Evolutionary conservation across 2,888 invertebrate species (phyloP), one percentile per base, ranked within the genome.

Genomic region (Anarsia innoxiella): DNA sequence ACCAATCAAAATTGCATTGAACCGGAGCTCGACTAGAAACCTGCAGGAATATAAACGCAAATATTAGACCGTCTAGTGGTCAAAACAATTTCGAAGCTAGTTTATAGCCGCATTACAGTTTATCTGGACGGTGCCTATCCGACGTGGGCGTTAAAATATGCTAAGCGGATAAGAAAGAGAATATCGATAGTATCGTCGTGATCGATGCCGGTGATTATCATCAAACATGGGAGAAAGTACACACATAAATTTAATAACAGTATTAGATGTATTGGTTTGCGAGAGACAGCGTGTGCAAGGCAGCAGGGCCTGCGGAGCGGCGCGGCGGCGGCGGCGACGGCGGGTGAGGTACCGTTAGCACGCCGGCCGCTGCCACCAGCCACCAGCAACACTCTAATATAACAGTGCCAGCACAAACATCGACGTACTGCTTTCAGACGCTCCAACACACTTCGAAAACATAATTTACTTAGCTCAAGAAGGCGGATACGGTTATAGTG

Each of bases 241-340:
- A 66, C 64, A 72, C 69, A 75, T 73, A 71, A 71, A 74, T 73
- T 77, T 77, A 78, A 77, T 78, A 77, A 78, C 76, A 77, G 73
- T 76, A 77, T 74, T 76, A 77, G 77, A 78, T 73, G 68, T 79
- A 77, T 79, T 67, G 69, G 66, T 70, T 75, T 71, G 70, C 74
- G n/a, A 64, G 67, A 74, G 76, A 68, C 71, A 67, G 59, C 66
- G 69, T 65, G 70, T 64, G 62, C 25, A 66, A 61, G 63, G 64
- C 51, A 66, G 68, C 69, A 76, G 79, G 75, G 76, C 77, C 74
- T 62, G 66, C 66, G 63, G 61, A 54, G 60, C 65, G 60, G 63
- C 55, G 48, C 53, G 56, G 54, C 60, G 47, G 37, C 79, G 80
- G 80, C 80, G 80, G 51, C 48, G 55, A 51, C 55, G 53, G 48